Percentiles rank a stretch among this genome's conserved stretches.
phyloP scores from a whole-genome alignment of 2,888 invertebrate genomes.

The Melikaiella ostensackeni region DNA sequence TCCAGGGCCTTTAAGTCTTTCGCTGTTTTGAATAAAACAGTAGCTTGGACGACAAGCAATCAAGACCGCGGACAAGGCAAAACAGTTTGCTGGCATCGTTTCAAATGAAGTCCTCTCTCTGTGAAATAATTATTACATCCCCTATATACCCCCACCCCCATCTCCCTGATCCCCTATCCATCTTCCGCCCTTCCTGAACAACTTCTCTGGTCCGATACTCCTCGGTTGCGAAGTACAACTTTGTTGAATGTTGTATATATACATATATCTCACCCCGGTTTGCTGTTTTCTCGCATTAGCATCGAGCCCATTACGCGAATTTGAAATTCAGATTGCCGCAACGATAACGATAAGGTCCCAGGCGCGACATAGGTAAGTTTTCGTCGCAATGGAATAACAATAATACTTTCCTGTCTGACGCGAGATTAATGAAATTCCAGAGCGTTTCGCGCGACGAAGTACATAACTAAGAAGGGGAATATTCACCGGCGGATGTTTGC shows the following conservation, averaged over 20 bases:
- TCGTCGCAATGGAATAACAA: constrained; percentile 14
- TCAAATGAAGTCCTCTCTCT: constrained; percentile 1
- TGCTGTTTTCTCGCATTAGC: constrained; percentile 18
- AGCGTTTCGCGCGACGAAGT: background rate
- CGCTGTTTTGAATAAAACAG: constrained; percentile 1
- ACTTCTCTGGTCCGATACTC: background rate
- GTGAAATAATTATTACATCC: constrained; percentile 5
- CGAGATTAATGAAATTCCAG: constrained; percentile 9
- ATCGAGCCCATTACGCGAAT: constrained; percentile 13
- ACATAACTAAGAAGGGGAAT: background rate
- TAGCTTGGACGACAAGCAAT: background rate
- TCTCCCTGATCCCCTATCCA: no score
- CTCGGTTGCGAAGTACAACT: background rate
- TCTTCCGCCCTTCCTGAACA: constrained; percentile 11
- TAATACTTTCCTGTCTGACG: constrained; percentile 11
- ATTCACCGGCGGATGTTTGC: constrained; percentile 1
- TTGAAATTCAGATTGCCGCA: constrained; percentile 7
- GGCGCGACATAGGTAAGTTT: constrained; percentile 12
- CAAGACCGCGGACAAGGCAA: constrained; percentile 6
- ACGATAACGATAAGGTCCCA: constrained; percentile 5
- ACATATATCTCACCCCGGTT: constrained; percentile 4
- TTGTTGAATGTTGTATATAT: background rate
- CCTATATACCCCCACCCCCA: background rate
- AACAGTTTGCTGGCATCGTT: constrained; percentile 8
- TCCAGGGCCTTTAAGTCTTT: background rate